phyloP scores from a whole-genome alignment of 2,888 invertebrate genomes.

The Plebejus argus region DNA sequence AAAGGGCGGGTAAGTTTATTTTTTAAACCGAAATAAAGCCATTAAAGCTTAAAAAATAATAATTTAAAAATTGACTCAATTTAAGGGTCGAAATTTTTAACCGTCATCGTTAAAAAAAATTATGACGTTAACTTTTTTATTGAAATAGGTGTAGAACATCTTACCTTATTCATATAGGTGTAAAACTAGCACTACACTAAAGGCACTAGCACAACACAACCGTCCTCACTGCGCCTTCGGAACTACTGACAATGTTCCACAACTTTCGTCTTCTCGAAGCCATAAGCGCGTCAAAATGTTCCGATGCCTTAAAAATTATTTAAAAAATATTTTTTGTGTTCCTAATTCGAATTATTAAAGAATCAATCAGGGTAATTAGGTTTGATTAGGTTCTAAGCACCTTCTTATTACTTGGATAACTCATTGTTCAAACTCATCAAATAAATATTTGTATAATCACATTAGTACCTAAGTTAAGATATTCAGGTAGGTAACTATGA shows the following conservation, averaged over 20 bases:
- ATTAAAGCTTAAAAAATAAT: not conserved
- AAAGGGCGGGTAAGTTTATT: not conserved
- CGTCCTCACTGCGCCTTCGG: not conserved
- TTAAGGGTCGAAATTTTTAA: not conserved
- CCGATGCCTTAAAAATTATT: not conserved
- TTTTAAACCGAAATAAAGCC: not conserved
- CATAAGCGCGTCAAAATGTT: constrained; percentile 16
- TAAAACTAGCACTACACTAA: not conserved
- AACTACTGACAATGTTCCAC: constrained; percentile 15
- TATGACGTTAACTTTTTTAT: not conserved
- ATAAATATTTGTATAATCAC: not conserved
- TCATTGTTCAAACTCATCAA: not conserved
- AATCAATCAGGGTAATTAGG: not conserved
- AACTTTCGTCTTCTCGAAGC: constrained; percentile 2
- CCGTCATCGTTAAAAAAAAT: not conserved
- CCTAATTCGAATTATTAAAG: not conserved
- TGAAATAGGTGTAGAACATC: not conserved
- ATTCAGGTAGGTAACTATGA: too few species aligned
- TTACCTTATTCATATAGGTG: not conserved
- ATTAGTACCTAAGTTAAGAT: not conserved
- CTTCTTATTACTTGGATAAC: not conserved
- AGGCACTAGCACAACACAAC: constrained; percentile 9
- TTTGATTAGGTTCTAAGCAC: not conserved
- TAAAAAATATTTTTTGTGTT: not conserved
- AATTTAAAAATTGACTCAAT: not conserved